A percentile compares a stretch with the other conserved stretches of the same genome.
phyloP scores from a whole-genome alignment of 2,113 vertebrate species.

The Lynx canadensis region DNA sequence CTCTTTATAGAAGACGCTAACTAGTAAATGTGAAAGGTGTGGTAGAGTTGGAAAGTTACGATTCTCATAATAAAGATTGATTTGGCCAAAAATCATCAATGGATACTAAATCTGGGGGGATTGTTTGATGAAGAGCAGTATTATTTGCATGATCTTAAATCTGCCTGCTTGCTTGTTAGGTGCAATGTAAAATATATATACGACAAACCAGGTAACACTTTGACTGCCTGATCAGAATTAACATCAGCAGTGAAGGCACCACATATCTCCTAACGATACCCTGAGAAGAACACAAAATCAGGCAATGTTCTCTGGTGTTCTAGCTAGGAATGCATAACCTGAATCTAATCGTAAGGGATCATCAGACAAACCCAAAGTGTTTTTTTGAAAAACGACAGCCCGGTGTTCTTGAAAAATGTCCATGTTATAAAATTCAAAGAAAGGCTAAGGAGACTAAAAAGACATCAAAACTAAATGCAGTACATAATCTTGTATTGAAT shows the following conservation, averaged over 20 bases:
- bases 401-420: constrained; percentile 23
- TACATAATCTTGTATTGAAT: neutral
- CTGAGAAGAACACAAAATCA: neutral
- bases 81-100: neutral
- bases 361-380: neutral
- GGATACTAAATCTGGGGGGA: neutral
- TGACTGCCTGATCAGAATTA: neutral
- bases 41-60: neutral
- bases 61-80: neutral
- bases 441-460: neutral
- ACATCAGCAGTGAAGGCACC: neutral
- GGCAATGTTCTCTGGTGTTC: neutral
- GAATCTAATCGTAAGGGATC: neutral
- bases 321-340: neutral
- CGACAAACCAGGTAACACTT: neutral
- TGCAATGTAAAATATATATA: neutral
- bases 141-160: neutral
- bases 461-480: neutral
- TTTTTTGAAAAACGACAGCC: neutral
- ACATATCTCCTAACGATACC: neutral
- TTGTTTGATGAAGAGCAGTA: neutral
- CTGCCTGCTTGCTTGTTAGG: neutral
- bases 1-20: neutral
- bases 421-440: neutral
- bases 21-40: neutral